A percentile compares a stretch with the other conserved stretches of the same genome.
phyloP scores from a whole-genome alignment of 1,140 invertebrate species.

The Chironomus tepperi region DNA sequence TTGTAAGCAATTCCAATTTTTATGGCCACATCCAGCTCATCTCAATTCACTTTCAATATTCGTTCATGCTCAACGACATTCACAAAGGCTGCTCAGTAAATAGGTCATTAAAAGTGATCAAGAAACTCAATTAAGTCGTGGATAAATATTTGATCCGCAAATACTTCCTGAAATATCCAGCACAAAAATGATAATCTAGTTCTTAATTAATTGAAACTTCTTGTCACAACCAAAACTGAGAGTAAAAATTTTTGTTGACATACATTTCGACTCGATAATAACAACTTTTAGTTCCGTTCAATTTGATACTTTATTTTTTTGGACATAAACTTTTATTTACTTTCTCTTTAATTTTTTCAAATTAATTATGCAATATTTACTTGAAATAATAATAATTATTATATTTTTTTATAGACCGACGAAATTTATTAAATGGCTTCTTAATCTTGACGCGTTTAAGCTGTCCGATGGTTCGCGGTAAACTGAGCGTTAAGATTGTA shows the following conservation, averaged over 20 bases:
- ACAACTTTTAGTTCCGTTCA: neutral
- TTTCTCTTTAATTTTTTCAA: neutral
- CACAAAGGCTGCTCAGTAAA: too few relatives aligned
- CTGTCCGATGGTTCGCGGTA: neutral
- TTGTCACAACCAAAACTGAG: neutral
- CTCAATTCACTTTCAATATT: too few relatives aligned
- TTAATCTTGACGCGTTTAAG: neutral
- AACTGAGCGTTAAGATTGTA: neutral
- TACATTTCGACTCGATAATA: neutral
- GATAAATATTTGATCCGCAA: neutral
- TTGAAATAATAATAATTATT: too few relatives aligned
- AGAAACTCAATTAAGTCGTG: neutral
- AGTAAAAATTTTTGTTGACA: conserved; percentile 1
- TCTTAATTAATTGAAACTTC: too few relatives aligned
- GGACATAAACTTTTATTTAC: neutral
- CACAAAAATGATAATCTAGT: neutral
- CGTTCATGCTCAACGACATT: too few relatives aligned
- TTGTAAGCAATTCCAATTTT: too few relatives aligned
- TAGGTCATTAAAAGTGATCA: neutral
- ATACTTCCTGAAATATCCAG: neutral
- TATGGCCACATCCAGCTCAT: too few relatives aligned
- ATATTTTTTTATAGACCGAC: too few relatives aligned
- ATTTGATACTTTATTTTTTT: neutral
- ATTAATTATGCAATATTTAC: neutral
- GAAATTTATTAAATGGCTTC: neutral